Base-by-base conservation (phyloP, 1,140 invertebrate species). In the Lanistes nyassanus region DNA sequence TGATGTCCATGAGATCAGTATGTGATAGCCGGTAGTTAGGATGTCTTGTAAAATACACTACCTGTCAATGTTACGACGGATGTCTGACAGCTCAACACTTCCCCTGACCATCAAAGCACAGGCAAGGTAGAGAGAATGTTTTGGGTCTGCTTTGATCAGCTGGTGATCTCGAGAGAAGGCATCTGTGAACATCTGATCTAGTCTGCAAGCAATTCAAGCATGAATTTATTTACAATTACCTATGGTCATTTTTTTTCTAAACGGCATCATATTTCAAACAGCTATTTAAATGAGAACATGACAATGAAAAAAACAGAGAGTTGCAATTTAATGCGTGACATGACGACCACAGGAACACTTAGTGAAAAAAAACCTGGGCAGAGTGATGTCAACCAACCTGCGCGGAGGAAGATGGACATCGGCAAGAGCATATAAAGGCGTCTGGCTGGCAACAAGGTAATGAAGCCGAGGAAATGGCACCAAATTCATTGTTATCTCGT, bases 401-500 rank as follows among this genome's bases (percentile, higher is more conserved):
- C 85, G 80, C 31, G 87, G 82, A 36, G 85, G 85, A 26, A 89
- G 74, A 47, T 83, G 78, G 19, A 87, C 80, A 78, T 89, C 87
- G 36, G 85, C 76, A 13, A 82, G 67, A 4, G 84, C 79, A 77
- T 85, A 90, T 1, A 90, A 77, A 37, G 90, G 90, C 4, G 85
- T 84, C 79, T 89, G 85, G 78, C 89, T 90, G 26, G 89, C 77
- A 1, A 90, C 82, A 5, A 91, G 79, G 77, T 90, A 91, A 79
- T 91, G 89, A 51, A 91, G 80, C 68, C 80, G 79, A 68, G 89
- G 90, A 81, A 87, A 91, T 29, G 90, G 90, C 2, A 90, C 89
- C 66, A 91, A 80, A 75, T 91, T 91, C 86, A 89, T 90, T 6
- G 88, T 85, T 29, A 91, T 90, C 79, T 91, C 90, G 83, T 90